Percentiles rank a stretch among this genome's conserved stretches.
Evolutionary conservation across 2,797 vertebrate genomes (phyloP).

Genomic region (Poeciliopsis presidionis): DNA sequence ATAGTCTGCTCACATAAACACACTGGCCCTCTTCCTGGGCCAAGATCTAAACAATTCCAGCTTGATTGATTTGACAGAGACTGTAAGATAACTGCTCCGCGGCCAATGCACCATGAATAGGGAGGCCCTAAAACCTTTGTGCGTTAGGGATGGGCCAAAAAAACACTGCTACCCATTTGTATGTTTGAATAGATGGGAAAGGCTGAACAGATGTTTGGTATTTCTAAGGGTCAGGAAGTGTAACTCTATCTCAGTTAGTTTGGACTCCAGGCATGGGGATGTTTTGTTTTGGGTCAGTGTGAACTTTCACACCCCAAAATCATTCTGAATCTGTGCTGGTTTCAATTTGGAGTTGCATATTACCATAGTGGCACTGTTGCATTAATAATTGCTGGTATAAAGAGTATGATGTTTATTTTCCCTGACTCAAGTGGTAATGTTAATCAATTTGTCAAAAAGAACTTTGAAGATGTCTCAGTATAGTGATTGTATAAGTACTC

Average conservation of each 20-base stretch:
- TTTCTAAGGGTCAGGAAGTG: constrained; percentile 57
- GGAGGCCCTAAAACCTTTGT: constrained; percentile 63
- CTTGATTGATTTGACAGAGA: constrained; percentile 80
- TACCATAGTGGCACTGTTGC: constrained; percentile 1
- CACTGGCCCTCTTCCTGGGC: constrained; percentile 61
- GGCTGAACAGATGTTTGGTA: constrained; percentile 62
- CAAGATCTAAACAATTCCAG: constrained; percentile 80
- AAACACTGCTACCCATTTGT: constrained; percentile 61
- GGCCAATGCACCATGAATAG: constrained; percentile 71
- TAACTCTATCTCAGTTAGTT: constrained; percentile 66
- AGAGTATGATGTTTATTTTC: background rate
- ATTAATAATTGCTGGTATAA: constrained; percentile 11
- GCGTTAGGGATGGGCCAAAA: constrained; percentile 51
- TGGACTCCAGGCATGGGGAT: constrained; percentile 49
- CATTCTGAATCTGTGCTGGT: constrained; percentile 26
- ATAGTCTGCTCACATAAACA: constrained; percentile 75
- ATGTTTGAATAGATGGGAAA: constrained; percentile 46
- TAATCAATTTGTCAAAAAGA: background rate
- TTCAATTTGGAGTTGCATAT: constrained; percentile 15
- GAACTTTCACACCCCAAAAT: constrained; percentile 61
- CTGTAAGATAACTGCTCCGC: constrained; percentile 79
- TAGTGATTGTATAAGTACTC: background rate
- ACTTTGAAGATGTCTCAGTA: background rate
- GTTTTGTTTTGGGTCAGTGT: constrained; percentile 70
- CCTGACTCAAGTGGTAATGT: background rate